phyloP scores from a whole-genome alignment of 2,797 vertebrate species.

The Distichodus sexfasciatus region DNA sequence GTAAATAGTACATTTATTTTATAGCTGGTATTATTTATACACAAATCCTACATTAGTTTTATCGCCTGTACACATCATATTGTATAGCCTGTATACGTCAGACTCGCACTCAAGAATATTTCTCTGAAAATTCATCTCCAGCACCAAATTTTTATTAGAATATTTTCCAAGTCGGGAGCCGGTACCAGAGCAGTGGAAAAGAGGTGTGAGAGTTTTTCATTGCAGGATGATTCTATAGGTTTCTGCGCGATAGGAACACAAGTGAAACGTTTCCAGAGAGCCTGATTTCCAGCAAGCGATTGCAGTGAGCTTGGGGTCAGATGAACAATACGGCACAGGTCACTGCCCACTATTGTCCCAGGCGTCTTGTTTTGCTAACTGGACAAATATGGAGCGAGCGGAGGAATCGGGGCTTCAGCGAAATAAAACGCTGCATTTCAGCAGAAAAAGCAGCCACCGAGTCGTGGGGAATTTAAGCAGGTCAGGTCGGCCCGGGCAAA shows the following conservation, averaged over 20 bases:
- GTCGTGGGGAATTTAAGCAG: not conserved
- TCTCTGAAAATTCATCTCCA: no score
- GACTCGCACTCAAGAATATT: no score
- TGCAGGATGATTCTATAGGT: not conserved
- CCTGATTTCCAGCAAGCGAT: not conserved
- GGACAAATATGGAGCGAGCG: constrained; percentile 2
- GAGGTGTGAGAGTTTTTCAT: not conserved
- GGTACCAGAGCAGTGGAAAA: no score
- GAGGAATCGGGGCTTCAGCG: not conserved
- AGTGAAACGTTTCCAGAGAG: not conserved
- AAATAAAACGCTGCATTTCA: not conserved
- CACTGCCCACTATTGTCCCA: not conserved
- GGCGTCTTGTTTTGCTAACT: not conserved
- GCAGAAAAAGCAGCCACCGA: constrained; percentile 8
- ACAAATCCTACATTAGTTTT: no score
- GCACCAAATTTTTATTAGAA: no score
- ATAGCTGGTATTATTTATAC: no score
- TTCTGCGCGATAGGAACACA: not conserved
- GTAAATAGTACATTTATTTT: no score
- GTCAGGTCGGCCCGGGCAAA: not conserved
- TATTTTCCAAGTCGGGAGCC: no score
- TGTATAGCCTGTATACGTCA: no score
- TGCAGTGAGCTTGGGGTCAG: not conserved
- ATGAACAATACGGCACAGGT: not conserved
- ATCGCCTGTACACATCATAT: no score